Base-by-base conservation (phyloP, 2,888 invertebrate genomes). In the Himalopsyche japonica region DNA sequence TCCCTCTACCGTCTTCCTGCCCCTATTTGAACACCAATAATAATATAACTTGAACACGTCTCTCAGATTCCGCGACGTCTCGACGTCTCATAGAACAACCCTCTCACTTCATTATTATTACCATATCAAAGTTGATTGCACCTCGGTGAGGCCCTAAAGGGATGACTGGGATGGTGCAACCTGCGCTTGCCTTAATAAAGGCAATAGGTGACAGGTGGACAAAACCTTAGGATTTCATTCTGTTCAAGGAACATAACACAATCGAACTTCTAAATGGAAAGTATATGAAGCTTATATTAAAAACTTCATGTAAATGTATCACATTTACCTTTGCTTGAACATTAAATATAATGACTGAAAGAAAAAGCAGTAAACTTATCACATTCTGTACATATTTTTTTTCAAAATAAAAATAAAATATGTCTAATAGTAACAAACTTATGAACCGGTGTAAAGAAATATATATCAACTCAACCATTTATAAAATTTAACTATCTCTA, bases 121-220 rank as follows among this genome's bases (percentile, higher is more conserved):
- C 84, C 87, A 87, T 87, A 87, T 87, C 87, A 87, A 87, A 87
- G 86, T 85, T 87, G 87, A 87, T 87, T 87, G 87, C 86, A 85
- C 81, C 84, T 84, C 64, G 30, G 24, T 15, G 70, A 24, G 30
- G 70, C 70, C 70, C 70, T 70, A 70, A 70, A 76, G 83, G 84
- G 81, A 76, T 83, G 86, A 78, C 81, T 37, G 76, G 79, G 82
- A 20, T 84, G 70, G 27, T 27, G 84, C 83, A 85, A 85, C 85
- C 85, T 85, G 85, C 80, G 70, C 64, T 57, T 34, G 49, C 82
- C 80, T 78, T 80, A 84, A 84, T 82, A 82, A 84, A 79, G 81
- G 49, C 82, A 79, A 82, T 82, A 82, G 82, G 82, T 82, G 82
- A 79, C 76, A 84, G 84, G 47, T 20, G 43, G 24, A 77, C 34